phyloP scores from a whole-genome alignment of 64 coral and sea anemone genomes.

The Anthopleura sola region DNA sequence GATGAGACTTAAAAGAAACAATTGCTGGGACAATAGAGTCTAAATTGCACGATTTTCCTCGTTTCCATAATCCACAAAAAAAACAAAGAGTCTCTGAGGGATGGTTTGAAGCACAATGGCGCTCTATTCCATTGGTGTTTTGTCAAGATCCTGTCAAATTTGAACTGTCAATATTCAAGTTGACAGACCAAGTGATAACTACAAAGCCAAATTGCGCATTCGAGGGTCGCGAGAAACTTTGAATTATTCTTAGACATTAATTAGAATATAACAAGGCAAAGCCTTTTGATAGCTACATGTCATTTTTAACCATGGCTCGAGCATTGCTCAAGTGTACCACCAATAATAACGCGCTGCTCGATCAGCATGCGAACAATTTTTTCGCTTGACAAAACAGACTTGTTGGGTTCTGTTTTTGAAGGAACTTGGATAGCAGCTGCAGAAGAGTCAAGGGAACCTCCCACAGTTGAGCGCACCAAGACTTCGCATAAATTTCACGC shows the following conservation, averaged over 20 bases:
- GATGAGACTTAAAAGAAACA: constrained; percentile 84
- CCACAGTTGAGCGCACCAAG: constrained; percentile 1
- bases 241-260: constrained; percentile 53
- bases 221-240: constrained; percentile 28
- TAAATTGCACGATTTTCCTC: constrained; percentile 92
- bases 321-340: background rate
- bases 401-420: background rate
- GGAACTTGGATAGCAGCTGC: constrained; percentile 1
- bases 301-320: background rate
- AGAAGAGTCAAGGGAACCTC: constrained; percentile 32
- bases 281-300: background rate
- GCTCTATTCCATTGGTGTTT: constrained; percentile 95
- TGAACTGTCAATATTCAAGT: constrained; percentile 89
- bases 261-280: constrained; percentile 58
- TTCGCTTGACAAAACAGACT: constrained; percentile 12
- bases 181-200: constrained; percentile 86
- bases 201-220: constrained; percentile 47
- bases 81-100: constrained; percentile 83
- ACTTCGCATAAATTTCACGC: constrained; percentile 97
- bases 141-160: constrained; percentile 77
- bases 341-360: background rate
- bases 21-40: constrained; percentile 73
- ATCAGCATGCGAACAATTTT: background rate
- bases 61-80: constrained; percentile 90
- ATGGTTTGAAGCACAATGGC: constrained; percentile 83